phyloP scores from a whole-genome alignment of 2,888 invertebrate species.

The Cheilosia impressa region DNA sequence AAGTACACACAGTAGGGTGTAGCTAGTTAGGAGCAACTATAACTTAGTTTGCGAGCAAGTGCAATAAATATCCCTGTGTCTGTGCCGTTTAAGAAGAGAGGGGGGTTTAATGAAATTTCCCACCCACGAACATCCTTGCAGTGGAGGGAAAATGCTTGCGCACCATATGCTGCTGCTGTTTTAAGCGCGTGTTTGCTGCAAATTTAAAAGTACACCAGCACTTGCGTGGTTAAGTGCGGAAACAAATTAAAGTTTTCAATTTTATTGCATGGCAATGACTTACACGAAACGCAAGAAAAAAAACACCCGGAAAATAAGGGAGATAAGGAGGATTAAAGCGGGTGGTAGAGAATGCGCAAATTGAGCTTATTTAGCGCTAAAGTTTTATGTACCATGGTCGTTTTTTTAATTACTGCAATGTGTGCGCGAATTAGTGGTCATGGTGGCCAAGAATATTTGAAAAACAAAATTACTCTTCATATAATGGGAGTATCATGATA shows the following conservation, averaged over 20 bases:
- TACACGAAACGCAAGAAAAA: not conserved
- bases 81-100: constrained; percentile 1
- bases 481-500: too few species aligned
- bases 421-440: not conserved
- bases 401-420: not conserved
- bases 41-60: constrained; percentile 4
- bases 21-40: not conserved
- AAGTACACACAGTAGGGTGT: not conserved
- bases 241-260: constrained; percentile 43
- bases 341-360: not conserved
- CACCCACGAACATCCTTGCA: not conserved
- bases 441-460: too few species aligned
- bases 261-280: constrained; percentile 29
- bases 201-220: constrained; percentile 13
- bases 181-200: constrained; percentile 24
- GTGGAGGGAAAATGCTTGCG: not conserved
- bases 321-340: not conserved
- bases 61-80: constrained; percentile 41
- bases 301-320: not conserved
- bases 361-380: not conserved
- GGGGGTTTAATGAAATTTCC: constrained; percentile 33
- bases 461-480: too few species aligned
- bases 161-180: constrained; percentile 26
- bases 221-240: constrained; percentile 32
- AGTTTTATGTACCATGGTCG: not conserved